A percentile compares a stretch with the other conserved stretches of the same genome.
Evolutionary conservation across 2,888 invertebrate genomes (phyloP).

Genomic region (Trichogramma evanescens): DNA sequence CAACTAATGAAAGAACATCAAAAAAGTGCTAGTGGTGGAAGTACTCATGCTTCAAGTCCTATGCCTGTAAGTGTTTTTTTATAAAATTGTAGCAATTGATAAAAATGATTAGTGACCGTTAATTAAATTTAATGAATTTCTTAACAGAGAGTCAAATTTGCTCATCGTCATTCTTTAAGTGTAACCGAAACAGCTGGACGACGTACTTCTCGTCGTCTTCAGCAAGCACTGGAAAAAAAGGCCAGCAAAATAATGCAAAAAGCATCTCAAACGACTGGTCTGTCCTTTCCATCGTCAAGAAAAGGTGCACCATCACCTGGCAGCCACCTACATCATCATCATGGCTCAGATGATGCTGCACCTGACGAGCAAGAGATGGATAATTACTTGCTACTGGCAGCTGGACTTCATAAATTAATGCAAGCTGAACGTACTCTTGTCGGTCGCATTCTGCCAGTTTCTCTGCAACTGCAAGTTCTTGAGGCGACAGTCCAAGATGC

Average conservation of each 20-base stretch:
- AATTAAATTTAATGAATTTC: neutral
- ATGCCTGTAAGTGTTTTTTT: conserved; percentile 53
- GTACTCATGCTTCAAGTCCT: conserved; percentile 58
- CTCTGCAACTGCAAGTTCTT: conserved; percentile 76
- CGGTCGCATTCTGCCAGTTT: conserved; percentile 74
- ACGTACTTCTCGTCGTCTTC: conserved; percentile 73
- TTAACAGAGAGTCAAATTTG: conserved; percentile 61
- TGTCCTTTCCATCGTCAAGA: conserved; percentile 60
- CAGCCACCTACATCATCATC: conserved; percentile 25
- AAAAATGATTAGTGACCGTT: neutral
- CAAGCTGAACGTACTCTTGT: conserved; percentile 79
- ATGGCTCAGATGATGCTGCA: conserved; percentile 40
- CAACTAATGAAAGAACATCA: conserved; percentile 74
- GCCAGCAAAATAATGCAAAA: conserved; percentile 77
- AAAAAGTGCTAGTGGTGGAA: conserved; percentile 68
- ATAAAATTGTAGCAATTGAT: neutral
- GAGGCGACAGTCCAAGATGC: conserved; percentile 77
- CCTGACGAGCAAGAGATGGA: conserved; percentile 74
- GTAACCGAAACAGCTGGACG: conserved; percentile 63
- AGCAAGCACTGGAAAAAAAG: conserved; percentile 64
- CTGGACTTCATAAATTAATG: conserved; percentile 77
- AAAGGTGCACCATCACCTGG: conserved; percentile 49
- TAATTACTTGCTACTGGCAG: conserved; percentile 73
- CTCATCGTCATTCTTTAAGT: conserved; percentile 53
- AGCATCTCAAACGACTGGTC: conserved; percentile 77